Evolutionary conservation across 1,140 invertebrate species (phyloP).

Genomic region (Ruditapes philippinarum): DNA sequence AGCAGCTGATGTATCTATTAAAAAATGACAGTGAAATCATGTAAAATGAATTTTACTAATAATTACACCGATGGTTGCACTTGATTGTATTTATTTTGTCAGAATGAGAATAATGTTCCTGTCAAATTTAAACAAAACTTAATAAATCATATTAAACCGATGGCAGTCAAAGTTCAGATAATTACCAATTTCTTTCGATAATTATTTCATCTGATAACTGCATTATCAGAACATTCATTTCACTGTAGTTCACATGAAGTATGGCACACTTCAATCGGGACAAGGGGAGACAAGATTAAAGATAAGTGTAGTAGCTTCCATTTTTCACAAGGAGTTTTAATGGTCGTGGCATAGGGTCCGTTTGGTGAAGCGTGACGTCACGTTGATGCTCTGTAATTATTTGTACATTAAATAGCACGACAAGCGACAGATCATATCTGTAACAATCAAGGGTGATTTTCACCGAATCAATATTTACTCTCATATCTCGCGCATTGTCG

Average conservation of each 20-base stretch:
- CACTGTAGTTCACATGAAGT: background rate
- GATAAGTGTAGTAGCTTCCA: slow-evolving; percentile 38
- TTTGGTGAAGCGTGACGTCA: slow-evolving; percentile 45
- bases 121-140: background rate
- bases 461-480: slow-evolving; percentile 57
- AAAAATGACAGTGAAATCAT: too few species aligned
- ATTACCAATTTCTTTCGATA: slow-evolving; percentile 16
- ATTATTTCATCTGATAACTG: slow-evolving; percentile 31
- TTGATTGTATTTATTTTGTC: too few species aligned
- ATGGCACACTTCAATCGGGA: slow-evolving; percentile 38
- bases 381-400: slow-evolving; percentile 54
- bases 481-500: slow-evolving; percentile 5
- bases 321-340: slow-evolving; percentile 42
- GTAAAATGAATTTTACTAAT: too few species aligned
- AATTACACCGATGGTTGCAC: too few species aligned
- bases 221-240: slow-evolving; percentile 8
- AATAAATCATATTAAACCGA: background rate
- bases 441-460: slow-evolving; percentile 55
- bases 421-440: slow-evolving; percentile 48
- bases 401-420: slow-evolving; percentile 62
- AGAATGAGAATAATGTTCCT: too few species aligned
- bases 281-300: slow-evolving; percentile 32
- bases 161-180: slow-evolving; percentile 33
- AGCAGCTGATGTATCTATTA: too few species aligned
- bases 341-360: slow-evolving; percentile 28